A percentile compares a stretch with the other conserved stretches of the same genome.
Conservation (phyloP, 2,888 invertebrate species). For the Osmoderma eremita region DNA sequence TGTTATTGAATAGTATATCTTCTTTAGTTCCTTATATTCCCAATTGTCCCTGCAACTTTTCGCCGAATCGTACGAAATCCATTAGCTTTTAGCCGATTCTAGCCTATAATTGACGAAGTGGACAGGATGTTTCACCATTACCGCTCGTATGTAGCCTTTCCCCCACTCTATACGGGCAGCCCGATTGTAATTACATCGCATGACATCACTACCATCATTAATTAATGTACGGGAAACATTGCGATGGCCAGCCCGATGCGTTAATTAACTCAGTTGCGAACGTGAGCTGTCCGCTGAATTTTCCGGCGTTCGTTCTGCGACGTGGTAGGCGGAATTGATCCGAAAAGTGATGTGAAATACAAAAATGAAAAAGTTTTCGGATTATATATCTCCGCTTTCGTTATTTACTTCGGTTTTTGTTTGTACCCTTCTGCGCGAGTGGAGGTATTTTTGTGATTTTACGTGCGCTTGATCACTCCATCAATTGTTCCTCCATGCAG, state of each 20-base stretch:
- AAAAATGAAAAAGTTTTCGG: neutral
- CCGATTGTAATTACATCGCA: slow-evolving; percentile 39
- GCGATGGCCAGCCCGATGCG: slow-evolving; percentile 33
- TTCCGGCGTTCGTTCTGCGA: slow-evolving; percentile 1
- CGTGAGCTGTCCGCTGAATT: slow-evolving; percentile 20
- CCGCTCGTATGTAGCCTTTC: neutral
- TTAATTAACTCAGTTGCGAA: slow-evolving; percentile 51
- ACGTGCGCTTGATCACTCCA: slow-evolving; percentile 4
- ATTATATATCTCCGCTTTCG: neutral
- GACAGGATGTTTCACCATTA: slow-evolving; percentile 32
- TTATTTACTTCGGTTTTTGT: neutral
- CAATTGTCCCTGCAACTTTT: neutral
- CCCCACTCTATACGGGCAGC: neutral
- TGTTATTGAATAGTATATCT: too few relatives aligned
- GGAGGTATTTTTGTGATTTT: neutral
- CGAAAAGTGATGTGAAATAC: neutral
- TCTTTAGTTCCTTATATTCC: neutral
- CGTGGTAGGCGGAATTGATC: neutral
- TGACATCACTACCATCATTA: slow-evolving; percentile 58
- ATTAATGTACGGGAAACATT: slow-evolving; percentile 52
- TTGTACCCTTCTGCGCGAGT: neutral
- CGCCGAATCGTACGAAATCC: slow-evolving; percentile 6
- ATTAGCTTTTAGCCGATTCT: slow-evolving; percentile 27
- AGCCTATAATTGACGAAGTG: slow-evolving; percentile 21
- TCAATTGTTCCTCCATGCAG: slow-evolving; percentile 11